Evolutionary conservation across 2,888 invertebrate genomes (phyloP).

Genomic region (Trissoscelio sp.): DNA sequence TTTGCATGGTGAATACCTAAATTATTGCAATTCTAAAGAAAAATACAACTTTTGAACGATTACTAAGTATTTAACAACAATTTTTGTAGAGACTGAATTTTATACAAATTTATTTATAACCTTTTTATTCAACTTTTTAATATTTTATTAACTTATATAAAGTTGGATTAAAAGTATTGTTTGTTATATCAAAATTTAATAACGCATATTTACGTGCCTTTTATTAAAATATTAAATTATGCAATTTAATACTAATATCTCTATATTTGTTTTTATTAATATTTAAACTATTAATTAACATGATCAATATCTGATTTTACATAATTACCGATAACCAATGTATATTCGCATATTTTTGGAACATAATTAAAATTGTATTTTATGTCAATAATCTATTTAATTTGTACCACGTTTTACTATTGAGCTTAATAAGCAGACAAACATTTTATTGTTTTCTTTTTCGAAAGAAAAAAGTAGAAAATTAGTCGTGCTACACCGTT

Average conservation of each 20-base stretch:
- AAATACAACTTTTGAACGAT: neutral
- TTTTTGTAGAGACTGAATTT: too few species aligned
- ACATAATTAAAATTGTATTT: conserved; percentile 9
- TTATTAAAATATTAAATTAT: too few species aligned
- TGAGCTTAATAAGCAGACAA: conserved; percentile 40
- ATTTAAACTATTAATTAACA: neutral
- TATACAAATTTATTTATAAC: too few species aligned
- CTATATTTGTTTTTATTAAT: too few species aligned
- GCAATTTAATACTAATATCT: too few species aligned
- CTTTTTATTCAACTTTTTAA: too few species aligned
- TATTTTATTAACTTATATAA: too few species aligned
- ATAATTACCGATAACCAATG: too few species aligned
- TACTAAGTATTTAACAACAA: conserved; percentile 1
- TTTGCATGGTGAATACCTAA: conserved; percentile 1
- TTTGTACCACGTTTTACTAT: conserved; percentile 4
- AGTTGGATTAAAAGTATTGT: too few species aligned
- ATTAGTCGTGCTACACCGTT: conserved; percentile 52
- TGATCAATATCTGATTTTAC: neutral
- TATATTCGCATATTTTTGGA: neutral
- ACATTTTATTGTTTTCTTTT: too few species aligned
- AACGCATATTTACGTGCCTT: too few species aligned
- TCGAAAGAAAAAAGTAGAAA: conserved; percentile 43
- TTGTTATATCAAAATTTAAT: too few species aligned
- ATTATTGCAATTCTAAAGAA: neutral
- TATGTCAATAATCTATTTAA: conserved; percentile 7